Base-by-base conservation (phyloP, 2,797 vertebrate genomes). In the Pipistrellus pygmaeus region DNA sequence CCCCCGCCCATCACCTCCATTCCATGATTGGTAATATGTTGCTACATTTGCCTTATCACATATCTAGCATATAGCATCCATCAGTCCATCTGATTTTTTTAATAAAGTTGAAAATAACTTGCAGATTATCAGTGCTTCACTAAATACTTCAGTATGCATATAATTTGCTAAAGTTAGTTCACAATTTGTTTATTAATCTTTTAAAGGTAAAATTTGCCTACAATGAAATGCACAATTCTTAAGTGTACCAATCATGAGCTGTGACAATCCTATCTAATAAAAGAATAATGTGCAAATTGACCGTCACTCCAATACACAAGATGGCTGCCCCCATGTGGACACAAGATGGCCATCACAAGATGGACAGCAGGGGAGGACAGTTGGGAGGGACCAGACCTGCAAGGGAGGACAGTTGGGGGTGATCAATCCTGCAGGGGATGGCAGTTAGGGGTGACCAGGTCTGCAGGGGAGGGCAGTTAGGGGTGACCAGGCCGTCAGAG, bases 201-300 rank as follows among this genome's bases (percentile, higher is more conserved):
- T 95, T 87, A 21, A 72, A 90, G 30, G 20, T 82, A 82, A 96
- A 83, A 88, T 66, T 78, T 90, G 85, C 21, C 75, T 71, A 71
- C 9, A 60, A 80, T 20, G 18, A 91, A 71, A 88, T 66, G 35
- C 2, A 48, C 14, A 69, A 17, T 68, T 96, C 35, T 80, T 76
- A 71, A 80, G 8, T 35, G 6, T 30, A 32, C 15, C 35, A 60
- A 44, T 44, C 27, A 66, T 30, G 78, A 91, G 69, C 5, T 76
- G 48, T 66, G 27, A 72, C 27, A 21, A 88, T 51, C 48, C 48
- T 51, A 51, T 51, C 5, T 17, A 51, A 51, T 51, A 51, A 51
- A 15, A 51, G 15, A 17, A 14, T 51, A 51, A 51, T 51, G 14
- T 51, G 48, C 48, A 51, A 51, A 51, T 51, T 51, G 48, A 15